Evolutionary conservation across 2,113 vertebrate genomes (phyloP), one percentile per base, ranked within the genome.

Genomic region (Caranx ignobilis): DNA sequence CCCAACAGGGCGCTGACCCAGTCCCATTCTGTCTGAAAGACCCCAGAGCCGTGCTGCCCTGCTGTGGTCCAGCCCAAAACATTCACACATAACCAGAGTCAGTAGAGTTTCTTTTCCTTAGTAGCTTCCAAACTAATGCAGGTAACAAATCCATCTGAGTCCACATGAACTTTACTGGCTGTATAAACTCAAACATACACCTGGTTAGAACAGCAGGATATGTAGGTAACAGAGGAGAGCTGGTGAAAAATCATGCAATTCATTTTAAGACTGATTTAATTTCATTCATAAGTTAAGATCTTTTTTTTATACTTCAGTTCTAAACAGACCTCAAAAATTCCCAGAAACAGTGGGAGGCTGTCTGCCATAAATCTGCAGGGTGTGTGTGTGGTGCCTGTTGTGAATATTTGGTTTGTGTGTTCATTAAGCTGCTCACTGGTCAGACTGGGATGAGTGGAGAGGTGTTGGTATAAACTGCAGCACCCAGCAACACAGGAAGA

Each of bases 401-500:
- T 21, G 47, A 68, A 59, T 6, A 13, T 62, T 63, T 37, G 62
- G 26, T 21, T 19, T 31, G 0, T 70, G 3, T 77, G 67, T 81
- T 71, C 72, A 6, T 50, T 2, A 4, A 71, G 34, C 65, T 43
- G 61, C 48, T 8, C 18, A 31, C 61, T 64, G 32, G 61, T 75
- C 62, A 65, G 19, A 47, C 70, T 39, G 71, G 65, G 70, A 81
- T 19, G 71, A 81, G 41, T 18, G 76, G 65, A 71, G 72, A 79
- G 34, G 52, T 55, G 54, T 3, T 67, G 48, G 71, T 84, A 57
- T 10, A 65, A 65, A 88, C 83, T 56, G 3, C 79, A 82, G 64
- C 65, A 67, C 45, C 62, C 74, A 81, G 68, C 75, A 86, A 62
- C 71, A 61, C 89, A 86, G 83, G 85, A 91, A 91, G 83, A 66